These are phyloP conservation scores for Chascanopsetta lugubris DNA, from an alignment of 2,113 vertebrate species.

Conservation along the genomic window DNA sequence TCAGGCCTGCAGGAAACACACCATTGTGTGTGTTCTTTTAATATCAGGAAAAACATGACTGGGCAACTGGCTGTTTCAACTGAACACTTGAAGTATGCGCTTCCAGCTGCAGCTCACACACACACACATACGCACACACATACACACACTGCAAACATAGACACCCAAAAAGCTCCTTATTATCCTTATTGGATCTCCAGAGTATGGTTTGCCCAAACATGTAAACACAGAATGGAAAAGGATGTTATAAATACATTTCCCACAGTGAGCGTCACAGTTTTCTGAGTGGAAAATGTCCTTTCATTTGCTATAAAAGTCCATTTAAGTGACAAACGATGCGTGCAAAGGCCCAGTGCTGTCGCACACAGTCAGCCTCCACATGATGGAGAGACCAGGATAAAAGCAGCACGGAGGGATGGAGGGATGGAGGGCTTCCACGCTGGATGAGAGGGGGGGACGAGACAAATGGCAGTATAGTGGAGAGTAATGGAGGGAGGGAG, in stretches of 20 bases:
- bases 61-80: background rate
- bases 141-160: background rate
- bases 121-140: background rate
- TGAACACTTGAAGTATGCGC: background rate
- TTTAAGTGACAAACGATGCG: conserved; percentile 25
- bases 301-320: conserved; percentile 2
- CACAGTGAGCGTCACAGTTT: background rate
- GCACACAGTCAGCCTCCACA: conserved; percentile 19
- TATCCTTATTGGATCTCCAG: background rate
- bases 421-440: conserved; percentile 11
- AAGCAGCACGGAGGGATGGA: conserved; percentile 1
- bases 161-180: background rate
- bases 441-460: background rate
- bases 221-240: background rate
- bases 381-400: conserved; percentile 24
- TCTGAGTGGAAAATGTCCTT: background rate
- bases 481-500: conserved; percentile 16
- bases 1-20: conserved; percentile 1
- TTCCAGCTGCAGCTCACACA: background rate
- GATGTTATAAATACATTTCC: background rate
- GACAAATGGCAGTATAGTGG: conserved; percentile 8
- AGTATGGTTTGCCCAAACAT: background rate
- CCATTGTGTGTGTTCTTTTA: conserved; percentile 4
- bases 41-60: background rate
- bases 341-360: background rate